Base-by-base conservation (phyloP, 2,888 invertebrate genomes). In the Chorisops tibialis region DNA sequence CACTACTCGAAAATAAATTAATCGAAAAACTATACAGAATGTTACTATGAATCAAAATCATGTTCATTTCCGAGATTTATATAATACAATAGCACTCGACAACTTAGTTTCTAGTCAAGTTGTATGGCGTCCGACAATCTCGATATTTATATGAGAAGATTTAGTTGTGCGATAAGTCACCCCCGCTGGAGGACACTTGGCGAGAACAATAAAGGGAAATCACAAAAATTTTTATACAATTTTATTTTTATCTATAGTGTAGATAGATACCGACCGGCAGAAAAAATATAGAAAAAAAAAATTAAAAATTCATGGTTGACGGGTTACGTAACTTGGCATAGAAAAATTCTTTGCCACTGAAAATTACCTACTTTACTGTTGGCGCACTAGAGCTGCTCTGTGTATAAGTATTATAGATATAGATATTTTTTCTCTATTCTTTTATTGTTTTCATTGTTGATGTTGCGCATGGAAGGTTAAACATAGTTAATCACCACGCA, bases 381-480 rank as follows among this genome's bases (percentile, higher is more conserved):
- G 43, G n/a, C 30, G 43, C n/a, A 14, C 18, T 21, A 12, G 22
- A 12, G 3, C 19, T 22, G 12, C 11, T 3, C n/a, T n/a, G n/a
- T n/a, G 48, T 5, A 47, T 12, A 6, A 19, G 18, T 24, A 41
- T 41, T 3, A 41, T 41, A 39, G 48, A 22, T 48, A 22, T n/a
- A 11, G 7, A 19, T 30, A 30, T 30, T 5, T 30, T 30, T 30
- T 30, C 30, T 30, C 30, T 5, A 48, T 18, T n/a, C 22, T 22
- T n/a, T 21, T 9, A 48, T 51, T 51, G 51, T 54, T 41, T 9
- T 39, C 54, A 54, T 54, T 54, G 54, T 54, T 6, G 21, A 7
- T 64, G 63, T 64, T 64, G 61, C 63, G 63, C 63, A 61, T 64
- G 61, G 61, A 64, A 64, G 63, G 61, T 54, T 64, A 58, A 51